These are phyloP conservation scores for Scleropages formosus DNA, from an alignment of 2,797 vertebrate species.

Conservation along the genomic window DNA sequence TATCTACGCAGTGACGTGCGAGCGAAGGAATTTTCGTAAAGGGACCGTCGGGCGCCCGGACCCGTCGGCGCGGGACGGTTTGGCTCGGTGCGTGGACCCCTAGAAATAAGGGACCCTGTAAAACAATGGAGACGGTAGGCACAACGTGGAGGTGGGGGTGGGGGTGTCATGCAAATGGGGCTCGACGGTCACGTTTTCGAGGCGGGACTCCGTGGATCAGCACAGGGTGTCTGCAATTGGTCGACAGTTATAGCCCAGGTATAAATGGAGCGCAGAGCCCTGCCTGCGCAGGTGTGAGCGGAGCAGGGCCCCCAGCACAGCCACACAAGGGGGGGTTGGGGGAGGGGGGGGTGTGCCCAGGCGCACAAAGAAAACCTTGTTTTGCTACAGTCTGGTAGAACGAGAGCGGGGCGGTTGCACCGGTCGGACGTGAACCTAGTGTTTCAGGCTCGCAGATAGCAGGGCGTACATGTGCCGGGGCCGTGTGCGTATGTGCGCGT, in stretches of 20 bases:
- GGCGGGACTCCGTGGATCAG: no score
- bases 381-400: not conserved
- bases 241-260: conserved; percentile 19
- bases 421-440: not conserved
- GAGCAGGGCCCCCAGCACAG: not conserved
- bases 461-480: not conserved
- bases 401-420: not conserved
- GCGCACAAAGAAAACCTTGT: not conserved
- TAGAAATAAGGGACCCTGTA: no score
- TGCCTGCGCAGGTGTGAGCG: conserved; percentile 9
- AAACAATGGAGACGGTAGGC: no score
- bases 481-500: not conserved
- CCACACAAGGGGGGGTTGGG: no score
- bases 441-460: not conserved
- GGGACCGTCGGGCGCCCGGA: no score
- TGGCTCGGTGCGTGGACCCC: no score
- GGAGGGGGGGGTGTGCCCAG: no score
- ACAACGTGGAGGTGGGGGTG: no score
- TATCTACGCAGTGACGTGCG: no score
- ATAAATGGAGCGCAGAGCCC: conserved; percentile 3
- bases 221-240: not conserved
- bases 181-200: not conserved
- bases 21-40: no score
- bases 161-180: no score
- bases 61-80: no score